Conservation (phyloP, 2,888 invertebrate genomes). For the Hoplodrina blanda region DNA sequence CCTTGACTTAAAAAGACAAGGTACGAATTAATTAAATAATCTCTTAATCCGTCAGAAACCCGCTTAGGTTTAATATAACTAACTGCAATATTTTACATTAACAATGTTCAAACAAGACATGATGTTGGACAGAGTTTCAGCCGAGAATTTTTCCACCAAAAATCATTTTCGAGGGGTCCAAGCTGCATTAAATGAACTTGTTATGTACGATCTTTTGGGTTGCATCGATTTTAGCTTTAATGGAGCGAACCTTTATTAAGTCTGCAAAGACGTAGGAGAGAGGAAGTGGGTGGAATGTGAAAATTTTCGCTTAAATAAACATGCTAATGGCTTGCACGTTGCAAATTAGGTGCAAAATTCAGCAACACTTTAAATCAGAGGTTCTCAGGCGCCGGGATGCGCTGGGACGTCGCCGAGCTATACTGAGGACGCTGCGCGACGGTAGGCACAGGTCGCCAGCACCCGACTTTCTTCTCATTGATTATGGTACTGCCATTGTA, state of each 20-base stretch:
- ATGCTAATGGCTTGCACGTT: slow-evolving; percentile 29
- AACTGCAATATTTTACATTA: slow-evolving; percentile 64
- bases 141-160: slow-evolving; percentile 28
- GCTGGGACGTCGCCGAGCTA: too few species aligned
- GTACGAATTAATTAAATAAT: slow-evolving; percentile 61
- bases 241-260: slow-evolving; percentile 32
- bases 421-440: too few species aligned
- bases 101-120: slow-evolving; percentile 47
- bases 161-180: slow-evolving; percentile 33
- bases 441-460: too few species aligned
- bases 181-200: slow-evolving; percentile 36
- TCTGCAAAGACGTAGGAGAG: slow-evolving; percentile 13
- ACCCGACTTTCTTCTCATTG: too few species aligned
- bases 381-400: too few species aligned
- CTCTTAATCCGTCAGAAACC: slow-evolving; percentile 63
- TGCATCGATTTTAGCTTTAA: slow-evolving; percentile 32
- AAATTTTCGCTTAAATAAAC: slow-evolving; percentile 26
- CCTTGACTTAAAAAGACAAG: slow-evolving; percentile 45
- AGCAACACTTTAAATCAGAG: slow-evolving; percentile 11
- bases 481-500: too few species aligned
- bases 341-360: slow-evolving; percentile 25
- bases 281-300: neutral
- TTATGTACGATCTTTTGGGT: slow-evolving; percentile 23
- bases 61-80: slow-evolving; percentile 63
- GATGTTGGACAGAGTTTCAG: slow-evolving; percentile 17